These are phyloP conservation scores for Lemur catta DNA, from an alignment of 2,797 vertebrate genomes.

Conservation along the genomic window DNA sequence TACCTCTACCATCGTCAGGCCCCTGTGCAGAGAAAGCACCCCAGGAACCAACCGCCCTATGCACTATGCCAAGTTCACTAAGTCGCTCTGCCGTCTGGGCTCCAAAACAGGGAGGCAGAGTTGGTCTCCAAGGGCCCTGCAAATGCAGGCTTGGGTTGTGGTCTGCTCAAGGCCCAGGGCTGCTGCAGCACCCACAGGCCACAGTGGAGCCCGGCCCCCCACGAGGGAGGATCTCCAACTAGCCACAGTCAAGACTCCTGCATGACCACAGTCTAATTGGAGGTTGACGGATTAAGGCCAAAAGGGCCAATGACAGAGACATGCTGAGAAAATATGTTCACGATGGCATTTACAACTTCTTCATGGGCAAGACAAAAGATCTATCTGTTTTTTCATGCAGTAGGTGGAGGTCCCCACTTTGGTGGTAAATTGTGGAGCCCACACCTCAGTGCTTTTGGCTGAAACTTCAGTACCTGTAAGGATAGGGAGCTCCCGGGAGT, in stretches of 20 bases:
- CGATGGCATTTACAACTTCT: not conserved
- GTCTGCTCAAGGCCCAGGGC: too few relatives aligned
- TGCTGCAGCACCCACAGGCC: not conserved
- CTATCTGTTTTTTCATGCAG: not conserved
- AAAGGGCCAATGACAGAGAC: too few relatives aligned
- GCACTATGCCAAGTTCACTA: rapidly evolving
- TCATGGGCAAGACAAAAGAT: not conserved
- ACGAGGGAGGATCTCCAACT: too few relatives aligned
- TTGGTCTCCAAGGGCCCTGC: rapidly evolving
- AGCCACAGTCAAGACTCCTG: too few relatives aligned
- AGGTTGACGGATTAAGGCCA: not conserved
- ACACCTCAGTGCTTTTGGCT: not conserved
- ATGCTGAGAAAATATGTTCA: not conserved
- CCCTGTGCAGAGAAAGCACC: rapidly evolving
- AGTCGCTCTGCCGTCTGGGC: too few relatives aligned
- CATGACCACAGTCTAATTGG: rapidly evolving
- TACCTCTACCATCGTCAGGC: rapidly evolving
- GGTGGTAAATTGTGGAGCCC: rapidly evolving
- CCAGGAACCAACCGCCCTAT: rapidly evolving
- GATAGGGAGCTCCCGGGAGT: not conserved
- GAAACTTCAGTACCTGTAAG: not conserved
- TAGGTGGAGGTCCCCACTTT: not conserved
- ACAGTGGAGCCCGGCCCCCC: rapidly evolving
- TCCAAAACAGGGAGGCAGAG: not conserved
- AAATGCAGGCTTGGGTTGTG: not conserved